Percentiles rank a stretch among this genome's conserved stretches.
phyloP scores from a whole-genome alignment of 2,113 vertebrate genomes.

The Labeo catla region DNA sequence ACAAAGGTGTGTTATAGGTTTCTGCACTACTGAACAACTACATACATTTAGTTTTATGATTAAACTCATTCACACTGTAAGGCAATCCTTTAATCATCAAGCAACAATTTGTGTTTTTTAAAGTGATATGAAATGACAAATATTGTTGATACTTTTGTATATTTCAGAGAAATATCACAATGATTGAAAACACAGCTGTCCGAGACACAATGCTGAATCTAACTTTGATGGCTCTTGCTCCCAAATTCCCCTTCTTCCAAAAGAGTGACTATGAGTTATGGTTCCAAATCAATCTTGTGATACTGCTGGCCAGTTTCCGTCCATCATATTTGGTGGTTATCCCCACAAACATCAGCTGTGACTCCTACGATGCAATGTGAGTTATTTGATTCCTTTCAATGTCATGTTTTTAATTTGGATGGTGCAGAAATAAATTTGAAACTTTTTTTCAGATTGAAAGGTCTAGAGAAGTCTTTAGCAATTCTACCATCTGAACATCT shows the following conservation, averaged over 20 bases:
- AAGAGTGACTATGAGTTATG: conserved; percentile 52
- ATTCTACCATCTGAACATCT: not conserved
- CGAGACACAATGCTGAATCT: conserved; percentile 51
- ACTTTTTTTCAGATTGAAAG: not conserved
- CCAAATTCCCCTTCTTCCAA: conserved; percentile 50
- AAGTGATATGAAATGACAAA: too few species aligned
- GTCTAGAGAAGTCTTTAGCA: not conserved
- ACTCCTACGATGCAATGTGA: conserved; percentile 59
- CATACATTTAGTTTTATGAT: too few species aligned
- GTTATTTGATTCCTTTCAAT: conserved; percentile 33
- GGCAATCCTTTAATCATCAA: too few species aligned
- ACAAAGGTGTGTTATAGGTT: not conserved
- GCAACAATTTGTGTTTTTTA: too few species aligned
- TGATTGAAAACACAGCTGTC: conserved; percentile 11
- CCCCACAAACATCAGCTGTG: conserved; percentile 63
- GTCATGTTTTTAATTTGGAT: not conserved
- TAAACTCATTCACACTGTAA: too few species aligned
- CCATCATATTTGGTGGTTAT: conserved; percentile 52
- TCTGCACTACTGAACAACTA: too few species aligned
- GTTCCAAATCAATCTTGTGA: conserved; percentile 61
- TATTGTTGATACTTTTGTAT: not conserved
- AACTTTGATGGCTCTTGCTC: conserved; percentile 59
- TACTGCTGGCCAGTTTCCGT: conserved; percentile 54
- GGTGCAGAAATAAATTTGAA: not conserved
- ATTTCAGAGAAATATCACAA: not conserved